A percentile compares a stretch with the other conserved stretches of the same genome.
phyloP scores from a whole-genome alignment of 1,140 invertebrate genomes.

The Aphidius ervi region DNA sequence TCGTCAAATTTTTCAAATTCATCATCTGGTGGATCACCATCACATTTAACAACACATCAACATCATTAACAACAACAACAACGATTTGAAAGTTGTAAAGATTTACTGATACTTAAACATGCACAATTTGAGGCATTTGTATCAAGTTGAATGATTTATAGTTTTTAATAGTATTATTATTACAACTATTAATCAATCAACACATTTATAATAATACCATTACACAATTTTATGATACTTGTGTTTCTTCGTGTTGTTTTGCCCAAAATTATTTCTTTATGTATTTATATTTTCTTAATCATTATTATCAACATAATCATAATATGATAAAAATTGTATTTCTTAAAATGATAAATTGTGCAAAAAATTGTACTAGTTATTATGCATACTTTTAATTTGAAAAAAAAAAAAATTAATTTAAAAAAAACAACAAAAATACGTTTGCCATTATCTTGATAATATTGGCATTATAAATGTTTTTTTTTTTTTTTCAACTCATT shows the following conservation, averaged over 20 bases:
- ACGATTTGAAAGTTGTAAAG: conserved; percentile 50
- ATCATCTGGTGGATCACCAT: conserved; percentile 15
- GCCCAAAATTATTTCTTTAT: conserved; percentile 6
- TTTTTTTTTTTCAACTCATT: no score
- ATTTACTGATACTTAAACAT: conserved; percentile 46
- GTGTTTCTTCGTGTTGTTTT: conserved; percentile 25
- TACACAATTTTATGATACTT: conserved; percentile 5
- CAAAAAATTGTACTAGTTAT: no score
- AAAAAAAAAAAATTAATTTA: no score
- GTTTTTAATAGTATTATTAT: conserved; percentile 1
- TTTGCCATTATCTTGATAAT: no score
- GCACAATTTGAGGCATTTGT: conserved; percentile 50
- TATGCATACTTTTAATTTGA: no score
- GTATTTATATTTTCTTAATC: neutral
- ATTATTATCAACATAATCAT: neutral
- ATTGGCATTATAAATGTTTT: no score
- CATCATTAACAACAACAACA: conserved; percentile 37
- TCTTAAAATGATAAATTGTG: no score
- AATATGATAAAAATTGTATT: no score
- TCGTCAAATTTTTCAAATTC: conserved; percentile 25
- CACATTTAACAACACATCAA: neutral
- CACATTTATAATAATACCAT: conserved; percentile 8
- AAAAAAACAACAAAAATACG: no score
- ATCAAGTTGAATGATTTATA: conserved; percentile 42
- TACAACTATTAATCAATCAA: conserved; percentile 2